Evolutionary conservation across 2,888 invertebrate genomes (phyloP).

Genomic region (Allacma fusca): DNA sequence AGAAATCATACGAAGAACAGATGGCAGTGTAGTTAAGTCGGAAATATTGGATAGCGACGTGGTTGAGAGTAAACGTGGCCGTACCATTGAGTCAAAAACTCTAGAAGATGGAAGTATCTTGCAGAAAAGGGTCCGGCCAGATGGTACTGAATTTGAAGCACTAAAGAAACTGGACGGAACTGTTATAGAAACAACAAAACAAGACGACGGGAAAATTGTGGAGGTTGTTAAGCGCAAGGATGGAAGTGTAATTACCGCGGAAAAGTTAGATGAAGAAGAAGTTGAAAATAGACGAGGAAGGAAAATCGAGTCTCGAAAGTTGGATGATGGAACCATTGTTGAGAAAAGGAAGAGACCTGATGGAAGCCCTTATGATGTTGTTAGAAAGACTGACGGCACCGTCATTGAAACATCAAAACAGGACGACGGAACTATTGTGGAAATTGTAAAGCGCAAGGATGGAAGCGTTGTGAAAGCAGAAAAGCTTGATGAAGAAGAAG

Average conservation of each 20-base stretch:
- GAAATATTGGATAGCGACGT: not conserved
- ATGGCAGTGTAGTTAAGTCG: not conserved
- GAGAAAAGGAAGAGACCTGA: slow-evolving; percentile 3
- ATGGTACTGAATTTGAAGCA: not conserved
- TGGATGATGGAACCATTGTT: slow-evolving; percentile 10
- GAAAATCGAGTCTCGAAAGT: not conserved
- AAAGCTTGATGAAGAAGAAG: not conserved
- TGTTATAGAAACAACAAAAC: not conserved
- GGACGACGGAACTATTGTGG: slow-evolving; percentile 1
- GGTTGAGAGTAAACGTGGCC: not conserved
- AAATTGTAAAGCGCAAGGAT: slow-evolving; percentile 1
- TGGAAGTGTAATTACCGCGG: slow-evolving; percentile 16
- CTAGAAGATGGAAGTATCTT: slow-evolving; percentile 23
- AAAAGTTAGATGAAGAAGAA: not conserved
- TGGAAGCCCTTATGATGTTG: slow-evolving; percentile 7
- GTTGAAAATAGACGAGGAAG: not conserved
- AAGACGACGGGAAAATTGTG: not conserved
- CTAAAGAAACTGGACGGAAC: slow-evolving; percentile 6
- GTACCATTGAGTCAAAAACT: not conserved
- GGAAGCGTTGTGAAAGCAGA: not conserved
- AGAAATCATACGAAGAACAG: not conserved
- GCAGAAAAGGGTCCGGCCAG: not conserved
- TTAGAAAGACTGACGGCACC: slow-evolving; percentile 19
- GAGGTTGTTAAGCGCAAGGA: not conserved
- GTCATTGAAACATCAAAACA: slow-evolving; percentile 1